Conservation (phyloP, 2,797 vertebrate species). For the Clangula hyemalis region DNA sequence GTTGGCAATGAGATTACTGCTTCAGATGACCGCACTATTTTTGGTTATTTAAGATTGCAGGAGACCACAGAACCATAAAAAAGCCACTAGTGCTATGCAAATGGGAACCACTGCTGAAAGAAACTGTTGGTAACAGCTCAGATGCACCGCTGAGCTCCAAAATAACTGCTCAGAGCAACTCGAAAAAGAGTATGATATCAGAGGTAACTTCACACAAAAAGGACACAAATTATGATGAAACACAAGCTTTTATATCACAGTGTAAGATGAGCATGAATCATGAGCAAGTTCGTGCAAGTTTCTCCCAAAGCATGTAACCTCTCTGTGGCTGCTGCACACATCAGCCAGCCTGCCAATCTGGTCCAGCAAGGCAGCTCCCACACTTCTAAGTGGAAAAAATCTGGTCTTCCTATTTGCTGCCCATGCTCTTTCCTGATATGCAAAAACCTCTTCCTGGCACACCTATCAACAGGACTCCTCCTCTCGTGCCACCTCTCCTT, state of each 20-base stretch:
- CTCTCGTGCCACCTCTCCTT: neutral
- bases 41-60: neutral
- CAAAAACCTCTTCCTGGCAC: neutral
- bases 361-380: neutral
- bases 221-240: neutral
- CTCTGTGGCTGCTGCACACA: neutral
- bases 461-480: rapidly evolving
- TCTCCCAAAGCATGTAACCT: neutral
- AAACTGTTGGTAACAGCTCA: neutral
- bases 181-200: neutral
- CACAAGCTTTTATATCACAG: too few relatives aligned
- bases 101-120: neutral
- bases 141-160: rapidly evolving
- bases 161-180: rapidly evolving
- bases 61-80: neutral
- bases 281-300: neutral
- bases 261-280: neutral
- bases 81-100: too few relatives aligned
- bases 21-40: neutral
- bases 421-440: rapidly evolving
- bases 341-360: neutral
- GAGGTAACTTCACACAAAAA: neutral
- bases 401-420: neutral
- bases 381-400: rapidly evolving
- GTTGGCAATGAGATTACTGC: neutral